These are phyloP conservation scores for Micrasema minimum DNA, from an alignment of 1,140 invertebrate species.

Conservation along the genomic window DNA sequence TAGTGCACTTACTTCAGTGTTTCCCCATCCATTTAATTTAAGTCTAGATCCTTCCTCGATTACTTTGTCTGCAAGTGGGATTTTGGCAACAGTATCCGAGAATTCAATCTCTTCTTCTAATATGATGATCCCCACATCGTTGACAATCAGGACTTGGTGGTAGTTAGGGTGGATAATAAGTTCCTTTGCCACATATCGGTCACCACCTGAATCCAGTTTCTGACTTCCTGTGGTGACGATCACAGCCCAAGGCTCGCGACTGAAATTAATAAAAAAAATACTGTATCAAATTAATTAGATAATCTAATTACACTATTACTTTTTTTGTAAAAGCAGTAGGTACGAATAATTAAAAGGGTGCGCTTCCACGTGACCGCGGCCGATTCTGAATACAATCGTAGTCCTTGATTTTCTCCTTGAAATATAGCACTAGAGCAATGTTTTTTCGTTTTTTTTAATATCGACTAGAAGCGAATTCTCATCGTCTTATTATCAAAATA, in stretches of 20 bases:
- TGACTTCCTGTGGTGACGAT: conserved; percentile 1
- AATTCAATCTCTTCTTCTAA: background rate
- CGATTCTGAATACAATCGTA: too few relatives aligned
- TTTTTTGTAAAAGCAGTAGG: too few relatives aligned
- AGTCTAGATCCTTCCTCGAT: conserved; percentile 1
- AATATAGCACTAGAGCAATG: too few relatives aligned
- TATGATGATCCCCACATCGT: conserved; percentile 15
- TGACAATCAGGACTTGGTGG: background rate
- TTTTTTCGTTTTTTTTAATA: too few relatives aligned
- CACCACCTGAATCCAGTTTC: background rate
- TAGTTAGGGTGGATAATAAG: conserved; percentile 10
- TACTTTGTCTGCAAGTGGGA: background rate
- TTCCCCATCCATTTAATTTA: conserved; percentile 40
- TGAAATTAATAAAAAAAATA: conserved; percentile 17
- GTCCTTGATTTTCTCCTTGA: too few relatives aligned
- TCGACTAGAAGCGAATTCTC: too few relatives aligned
- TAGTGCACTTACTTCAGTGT: conserved; percentile 26
- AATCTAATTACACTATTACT: too few relatives aligned
- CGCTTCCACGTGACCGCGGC: too few relatives aligned
- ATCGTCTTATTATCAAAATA: too few relatives aligned
- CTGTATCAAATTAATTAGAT: too few relatives aligned
- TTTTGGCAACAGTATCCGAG: background rate
- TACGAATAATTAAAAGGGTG: too few relatives aligned
- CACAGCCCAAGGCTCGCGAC: background rate
- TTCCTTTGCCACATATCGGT: background rate